phyloP scores from a whole-genome alignment of 2,113 vertebrate species.

The Forbesichthys agassizii region DNA sequence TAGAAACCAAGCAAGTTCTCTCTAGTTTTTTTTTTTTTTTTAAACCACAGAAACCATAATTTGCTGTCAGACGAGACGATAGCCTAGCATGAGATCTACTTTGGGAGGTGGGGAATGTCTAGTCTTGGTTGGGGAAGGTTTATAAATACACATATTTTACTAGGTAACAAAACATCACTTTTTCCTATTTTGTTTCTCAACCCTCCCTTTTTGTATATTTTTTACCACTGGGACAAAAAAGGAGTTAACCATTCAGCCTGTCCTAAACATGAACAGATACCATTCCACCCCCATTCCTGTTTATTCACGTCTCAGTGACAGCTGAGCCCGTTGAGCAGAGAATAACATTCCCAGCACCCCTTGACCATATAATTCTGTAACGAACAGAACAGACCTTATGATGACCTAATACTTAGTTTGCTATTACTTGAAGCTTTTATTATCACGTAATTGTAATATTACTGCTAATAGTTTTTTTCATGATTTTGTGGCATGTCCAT shows the following conservation, averaged over 20 bases:
- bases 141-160: slow-evolving; percentile 28
- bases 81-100: neutral
- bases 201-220: slow-evolving; percentile 1
- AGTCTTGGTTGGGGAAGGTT: neutral
- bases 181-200: neutral
- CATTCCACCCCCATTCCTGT: slow-evolving; percentile 27
- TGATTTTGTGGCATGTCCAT: no score
- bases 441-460: no score
- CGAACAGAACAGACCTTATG: no score
- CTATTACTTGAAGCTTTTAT: no score
- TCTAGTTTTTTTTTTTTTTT: neutral
- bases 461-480: no score
- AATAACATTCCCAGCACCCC: slow-evolving; percentile 50
- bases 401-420: no score
- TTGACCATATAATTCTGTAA: no score
- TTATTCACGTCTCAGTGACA: slow-evolving; percentile 62
- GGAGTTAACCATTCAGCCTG: slow-evolving; percentile 5
- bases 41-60: slow-evolving; percentile 30
- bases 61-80: neutral
- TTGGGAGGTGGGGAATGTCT: neutral
- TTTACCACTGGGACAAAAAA: slow-evolving; percentile 22
- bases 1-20: neutral
- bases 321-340: slow-evolving; percentile 24
- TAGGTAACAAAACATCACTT: neutral
- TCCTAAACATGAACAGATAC: neutral